A percentile compares a stretch with the other conserved stretches of the same genome.
phyloP scores from a whole-genome alignment of 1,140 invertebrate species.

The Aphelinus atriplicis region DNA sequence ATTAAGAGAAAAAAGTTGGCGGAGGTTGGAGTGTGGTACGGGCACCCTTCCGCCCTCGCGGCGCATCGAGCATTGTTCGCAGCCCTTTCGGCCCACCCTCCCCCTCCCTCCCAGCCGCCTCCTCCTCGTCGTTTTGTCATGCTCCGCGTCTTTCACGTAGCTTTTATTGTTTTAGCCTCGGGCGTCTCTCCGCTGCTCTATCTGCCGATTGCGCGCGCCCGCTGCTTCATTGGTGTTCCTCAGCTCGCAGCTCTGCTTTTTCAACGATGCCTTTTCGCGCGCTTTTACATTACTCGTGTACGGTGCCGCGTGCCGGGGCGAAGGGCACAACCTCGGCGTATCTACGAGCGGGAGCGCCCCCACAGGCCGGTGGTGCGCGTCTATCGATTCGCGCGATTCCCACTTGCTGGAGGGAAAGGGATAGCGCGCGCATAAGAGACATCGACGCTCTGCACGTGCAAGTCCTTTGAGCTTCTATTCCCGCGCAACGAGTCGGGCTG shows the following conservation, averaged over 20 bases:
- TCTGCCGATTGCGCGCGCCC: not conserved
- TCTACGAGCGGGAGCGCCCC: too few species aligned
- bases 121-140: not conserved
- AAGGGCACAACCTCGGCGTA: too few species aligned
- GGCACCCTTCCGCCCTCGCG: too few species aligned
- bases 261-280: not conserved
- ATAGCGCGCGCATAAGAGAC: not conserved
- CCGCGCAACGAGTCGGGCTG: too few species aligned
- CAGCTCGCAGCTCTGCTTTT: too few species aligned
- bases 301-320: not conserved
- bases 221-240: too few species aligned
- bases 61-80: not conserved
- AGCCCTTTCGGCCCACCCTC: not conserved
- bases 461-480: too few species aligned
- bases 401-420: not conserved
- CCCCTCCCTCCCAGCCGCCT: not conserved
- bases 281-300: not conserved
- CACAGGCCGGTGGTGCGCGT: not conserved
- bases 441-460: too few species aligned
- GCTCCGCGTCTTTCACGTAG: constrained; percentile 9
- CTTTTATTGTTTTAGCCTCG: constrained; percentile 11
- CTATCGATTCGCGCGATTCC: constrained; percentile 1
- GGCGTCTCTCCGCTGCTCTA: not conserved
- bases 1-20: not conserved
- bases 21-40: too few species aligned